Conservation (phyloP, 2,888 invertebrate species). For the Agonopterix heracliana region DNA sequence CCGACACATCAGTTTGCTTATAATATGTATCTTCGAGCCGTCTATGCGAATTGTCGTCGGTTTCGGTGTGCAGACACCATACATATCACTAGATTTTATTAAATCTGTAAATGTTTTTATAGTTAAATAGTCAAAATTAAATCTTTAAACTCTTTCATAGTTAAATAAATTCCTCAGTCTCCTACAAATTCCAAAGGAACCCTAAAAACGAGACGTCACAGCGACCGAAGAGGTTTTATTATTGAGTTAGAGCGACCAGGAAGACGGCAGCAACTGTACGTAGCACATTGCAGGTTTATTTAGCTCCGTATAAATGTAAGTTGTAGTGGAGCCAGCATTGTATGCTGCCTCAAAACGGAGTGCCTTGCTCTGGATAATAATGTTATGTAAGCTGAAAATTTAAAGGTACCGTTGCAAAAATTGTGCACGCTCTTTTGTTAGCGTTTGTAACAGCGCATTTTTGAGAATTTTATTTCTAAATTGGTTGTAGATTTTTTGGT, state of each 20-base stretch:
- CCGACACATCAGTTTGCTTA: no score
- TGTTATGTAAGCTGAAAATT: conserved; percentile 52
- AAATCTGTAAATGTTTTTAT: no score
- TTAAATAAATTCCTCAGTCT: no score
- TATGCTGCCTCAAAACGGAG: conserved; percentile 34
- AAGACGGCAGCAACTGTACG: conserved; percentile 35
- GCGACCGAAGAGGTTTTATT: conserved; percentile 62
- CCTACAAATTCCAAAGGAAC: conserved; percentile 22
- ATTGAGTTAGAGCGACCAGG: conserved; percentile 67
- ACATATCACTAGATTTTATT: no score
- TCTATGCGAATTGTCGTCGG: no score
- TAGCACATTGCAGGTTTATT: conserved; percentile 52
- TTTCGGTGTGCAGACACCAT: no score
- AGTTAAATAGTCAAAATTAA: no score
- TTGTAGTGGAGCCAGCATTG: conserved; percentile 41
- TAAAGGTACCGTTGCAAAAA: conserved; percentile 31
- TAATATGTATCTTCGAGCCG: no score
- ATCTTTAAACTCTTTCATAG: no score
- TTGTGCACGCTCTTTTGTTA: neutral
- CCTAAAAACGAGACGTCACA: conserved; percentile 51
- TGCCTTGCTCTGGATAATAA: conserved; percentile 42
- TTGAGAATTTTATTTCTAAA: no score
- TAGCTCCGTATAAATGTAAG: conserved; percentile 31
- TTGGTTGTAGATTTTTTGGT: no score
- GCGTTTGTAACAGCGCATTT: neutral